These are phyloP conservation scores for Psittacara wagleri DNA, from an alignment of 2,113 vertebrate species.

Conservation along the genomic window DNA sequence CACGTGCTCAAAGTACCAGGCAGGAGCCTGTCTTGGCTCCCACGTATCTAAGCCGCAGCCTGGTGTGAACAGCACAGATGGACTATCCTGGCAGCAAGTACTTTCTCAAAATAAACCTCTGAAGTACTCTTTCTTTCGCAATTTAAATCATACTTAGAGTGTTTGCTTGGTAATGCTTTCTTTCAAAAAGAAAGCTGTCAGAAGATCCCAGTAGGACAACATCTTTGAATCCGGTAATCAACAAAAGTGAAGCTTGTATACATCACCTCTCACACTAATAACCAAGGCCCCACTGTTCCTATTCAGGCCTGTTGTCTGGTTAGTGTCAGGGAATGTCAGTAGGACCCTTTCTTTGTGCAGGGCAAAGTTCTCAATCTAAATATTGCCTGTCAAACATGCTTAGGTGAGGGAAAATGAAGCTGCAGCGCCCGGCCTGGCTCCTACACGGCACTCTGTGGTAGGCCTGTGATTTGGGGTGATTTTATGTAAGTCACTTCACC, in stretches of 20 bases:
- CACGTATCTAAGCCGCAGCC: not conserved
- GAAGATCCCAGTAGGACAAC: not conserved
- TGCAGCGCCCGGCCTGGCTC: fast-evolving
- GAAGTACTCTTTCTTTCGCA: not conserved
- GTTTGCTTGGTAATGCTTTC: not conserved
- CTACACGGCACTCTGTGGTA: not conserved
- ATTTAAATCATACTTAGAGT: not conserved
- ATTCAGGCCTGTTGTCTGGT: not conserved
- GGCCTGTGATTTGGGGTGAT: not conserved
- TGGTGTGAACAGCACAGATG: not conserved
- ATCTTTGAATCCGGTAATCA: not conserved
- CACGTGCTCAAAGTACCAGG: not conserved
- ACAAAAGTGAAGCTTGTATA: not conserved
- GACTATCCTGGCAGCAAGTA: not conserved
- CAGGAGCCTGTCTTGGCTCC: not conserved
- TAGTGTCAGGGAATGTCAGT: not conserved
- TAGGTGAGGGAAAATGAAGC: not conserved
- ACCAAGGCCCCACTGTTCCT: not conserved
- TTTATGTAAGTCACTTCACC: not conserved
- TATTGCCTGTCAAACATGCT: not conserved
- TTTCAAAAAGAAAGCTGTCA: not conserved
- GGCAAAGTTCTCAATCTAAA: not conserved
- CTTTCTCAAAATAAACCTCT: not conserved
- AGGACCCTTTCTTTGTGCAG: not conserved
- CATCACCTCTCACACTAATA: not conserved